phyloP scores from a whole-genome alignment of 2,888 invertebrate species.

The Athalia circularis region DNA sequence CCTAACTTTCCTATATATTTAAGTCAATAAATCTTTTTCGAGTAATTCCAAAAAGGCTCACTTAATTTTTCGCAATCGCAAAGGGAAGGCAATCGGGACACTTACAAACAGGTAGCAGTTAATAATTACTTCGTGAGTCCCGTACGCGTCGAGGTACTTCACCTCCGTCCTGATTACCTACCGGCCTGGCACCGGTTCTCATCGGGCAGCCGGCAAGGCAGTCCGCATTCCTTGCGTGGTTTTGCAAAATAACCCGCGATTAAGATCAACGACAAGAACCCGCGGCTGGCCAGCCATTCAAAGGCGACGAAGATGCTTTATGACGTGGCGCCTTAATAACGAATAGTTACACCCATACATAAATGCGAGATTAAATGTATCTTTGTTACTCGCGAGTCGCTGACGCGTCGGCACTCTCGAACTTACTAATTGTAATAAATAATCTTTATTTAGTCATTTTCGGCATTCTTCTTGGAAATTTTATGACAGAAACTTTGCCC shows the following conservation, averaged over 20 bases:
- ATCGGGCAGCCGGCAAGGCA: slow-evolving; percentile 47
- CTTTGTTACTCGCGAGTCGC: neutral
- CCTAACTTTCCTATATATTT: neutral
- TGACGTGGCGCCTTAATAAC: slow-evolving; percentile 46
- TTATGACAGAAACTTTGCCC: too few relatives aligned
- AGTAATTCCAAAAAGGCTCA: neutral
- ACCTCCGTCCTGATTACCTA: slow-evolving; percentile 44
- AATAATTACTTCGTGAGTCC: slow-evolving; percentile 38
- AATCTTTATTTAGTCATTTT: too few relatives aligned
- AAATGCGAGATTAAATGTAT: neutral
- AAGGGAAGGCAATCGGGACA: slow-evolving; percentile 17
- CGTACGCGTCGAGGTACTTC: slow-evolving; percentile 30
- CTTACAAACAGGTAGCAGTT: slow-evolving; percentile 19
- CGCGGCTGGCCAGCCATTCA: slow-evolving; percentile 31
- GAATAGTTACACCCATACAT: neutral
- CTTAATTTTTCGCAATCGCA: neutral
- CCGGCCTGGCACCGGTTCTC: slow-evolving; percentile 41
- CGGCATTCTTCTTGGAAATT: too few relatives aligned
- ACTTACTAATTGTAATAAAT: neutral
- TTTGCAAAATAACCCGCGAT: slow-evolving; percentile 51
- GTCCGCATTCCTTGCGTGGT: slow-evolving; percentile 43
- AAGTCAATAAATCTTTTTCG: neutral
- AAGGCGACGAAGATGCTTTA: slow-evolving; percentile 52
- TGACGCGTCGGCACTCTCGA: neutral
- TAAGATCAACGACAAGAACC: slow-evolving; percentile 54